Percentiles rank a stretch among this genome's conserved stretches.
Evolutionary conservation across 1,140 invertebrate species (phyloP).

Genomic region (Reticulitermes speratus): DNA sequence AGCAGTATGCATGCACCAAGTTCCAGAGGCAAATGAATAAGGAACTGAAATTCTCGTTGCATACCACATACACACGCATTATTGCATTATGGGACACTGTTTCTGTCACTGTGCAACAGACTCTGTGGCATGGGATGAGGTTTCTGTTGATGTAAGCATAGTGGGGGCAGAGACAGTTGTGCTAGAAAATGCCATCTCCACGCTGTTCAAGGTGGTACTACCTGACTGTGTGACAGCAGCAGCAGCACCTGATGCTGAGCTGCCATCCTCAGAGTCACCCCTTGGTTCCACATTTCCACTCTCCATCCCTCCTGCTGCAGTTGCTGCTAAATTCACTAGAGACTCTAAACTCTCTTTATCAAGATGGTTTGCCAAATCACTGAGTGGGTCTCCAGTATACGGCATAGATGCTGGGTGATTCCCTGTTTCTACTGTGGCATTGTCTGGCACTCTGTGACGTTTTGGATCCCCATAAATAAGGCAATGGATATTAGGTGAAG

Average conservation of each 20-base stretch:
- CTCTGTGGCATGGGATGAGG: slow-evolving; percentile 26
- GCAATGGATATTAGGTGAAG: slow-evolving; percentile 53
- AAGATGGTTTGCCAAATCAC: slow-evolving; percentile 27
- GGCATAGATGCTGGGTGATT: not conserved
- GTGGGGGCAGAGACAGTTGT: slow-evolving; percentile 24
- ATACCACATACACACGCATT: not conserved
- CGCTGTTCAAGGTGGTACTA: slow-evolving; percentile 20
- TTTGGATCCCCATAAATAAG: slow-evolving; percentile 64
- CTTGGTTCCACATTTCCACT: slow-evolving; percentile 18
- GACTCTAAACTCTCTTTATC: slow-evolving; percentile 27
- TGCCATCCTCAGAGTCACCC: not conserved
- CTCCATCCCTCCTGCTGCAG: slow-evolving; percentile 16
- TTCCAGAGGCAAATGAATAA: not conserved
- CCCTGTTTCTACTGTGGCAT: slow-evolving; percentile 14
- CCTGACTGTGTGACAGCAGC: not conserved
- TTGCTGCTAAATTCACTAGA: slow-evolving; percentile 26
- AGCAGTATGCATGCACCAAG: not conserved
- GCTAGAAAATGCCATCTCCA: slow-evolving; percentile 33
- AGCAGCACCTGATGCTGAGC: not conserved
- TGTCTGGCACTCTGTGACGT: slow-evolving; percentile 44
- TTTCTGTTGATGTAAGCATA: not conserved
- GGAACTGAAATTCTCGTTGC: slow-evolving; percentile 13
- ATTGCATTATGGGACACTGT: not conserved
- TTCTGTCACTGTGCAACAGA: slow-evolving; percentile 26
- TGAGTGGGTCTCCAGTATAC: slow-evolving; percentile 22